A percentile compares a stretch with the other conserved stretches of the same genome.
These are phyloP conservation scores for Bubalus kerabau DNA, from an alignment of 2,113 vertebrate genomes.

Conservation along the genomic window DNA sequence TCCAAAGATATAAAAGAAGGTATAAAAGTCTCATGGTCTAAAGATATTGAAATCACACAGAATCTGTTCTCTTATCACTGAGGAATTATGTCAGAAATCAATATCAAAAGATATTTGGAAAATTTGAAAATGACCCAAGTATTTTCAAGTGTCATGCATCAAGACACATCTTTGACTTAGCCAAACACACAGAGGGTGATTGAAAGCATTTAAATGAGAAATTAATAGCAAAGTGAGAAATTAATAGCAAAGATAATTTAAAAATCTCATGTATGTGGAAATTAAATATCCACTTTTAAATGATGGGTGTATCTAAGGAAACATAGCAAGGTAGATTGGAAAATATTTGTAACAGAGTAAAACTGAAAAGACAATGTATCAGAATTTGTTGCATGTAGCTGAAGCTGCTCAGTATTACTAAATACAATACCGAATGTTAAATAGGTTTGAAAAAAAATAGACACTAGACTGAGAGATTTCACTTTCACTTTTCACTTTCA, in stretches of 20 bases:
- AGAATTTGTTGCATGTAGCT: not conserved
- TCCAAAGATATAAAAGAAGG: not conserved
- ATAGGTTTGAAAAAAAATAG: not conserved
- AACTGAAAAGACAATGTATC: not conserved
- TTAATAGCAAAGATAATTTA: not conserved
- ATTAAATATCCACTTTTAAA: not conserved
- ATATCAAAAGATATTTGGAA: not conserved
- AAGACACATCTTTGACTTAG: not conserved
- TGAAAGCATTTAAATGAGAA: not conserved
- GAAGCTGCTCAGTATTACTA: not conserved
- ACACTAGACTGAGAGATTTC: not conserved
- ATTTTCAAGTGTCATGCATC: not conserved
- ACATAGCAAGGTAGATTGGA: not conserved
- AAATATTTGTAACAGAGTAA: not conserved
- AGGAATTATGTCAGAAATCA: not conserved
- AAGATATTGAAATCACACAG: not conserved
- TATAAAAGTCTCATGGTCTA: not conserved
- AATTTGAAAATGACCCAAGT: not conserved
- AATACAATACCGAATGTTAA: not conserved
- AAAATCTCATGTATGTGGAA: not conserved
- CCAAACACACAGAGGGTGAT: not conserved
- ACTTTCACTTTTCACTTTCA: no score
- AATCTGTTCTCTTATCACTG: not conserved
- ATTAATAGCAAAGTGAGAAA: not conserved
- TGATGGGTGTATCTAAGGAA: not conserved